Base-by-base conservation (phyloP, 64 coral and sea anemone species). In the Montipora capricornis region DNA sequence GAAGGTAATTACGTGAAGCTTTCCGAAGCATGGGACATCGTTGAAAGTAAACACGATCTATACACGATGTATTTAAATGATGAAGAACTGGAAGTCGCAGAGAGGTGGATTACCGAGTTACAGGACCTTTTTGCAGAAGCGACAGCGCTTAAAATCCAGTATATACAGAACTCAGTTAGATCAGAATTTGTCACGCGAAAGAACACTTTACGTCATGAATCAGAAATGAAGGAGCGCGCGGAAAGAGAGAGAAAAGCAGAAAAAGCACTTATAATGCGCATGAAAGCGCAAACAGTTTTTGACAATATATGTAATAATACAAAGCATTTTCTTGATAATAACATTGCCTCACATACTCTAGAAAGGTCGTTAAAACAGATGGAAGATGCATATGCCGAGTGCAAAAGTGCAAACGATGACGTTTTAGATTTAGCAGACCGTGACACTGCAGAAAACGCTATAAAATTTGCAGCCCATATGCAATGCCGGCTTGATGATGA, bases 111-210 rank as follows among this genome's bases (percentile, higher is more conserved):
- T 20, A 74, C 19, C 8, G 19, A 37, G 1, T 20, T 24, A 5
- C 70, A 78, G 55, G 88, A 89, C 20, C 76, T 78, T 7, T 89
- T 89, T 62, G 74, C 88, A 44, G 88, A 89, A 89, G 74, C 20
- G 44, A 79, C 88, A 79, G 46, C 74, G 52, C 74, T 53, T 60
- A 89, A 89, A 44, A 89, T 89, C 45, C 24, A 59, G 59, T 77
- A 89, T 50, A 76, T 89, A 69, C 51, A 89, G 16, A 77, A 89
- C 51, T 89, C 75, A 89, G 58, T 26, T 55, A 77, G 14, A 60
- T 22, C 44, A 57, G 80, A 82, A 82, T 7, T 51, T 24, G 13
- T 51, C 50, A 52, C 8, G 0, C 80, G 80, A 47, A 0, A 82
- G 80, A 57, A 82, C 50, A 82, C 52, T 6, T 51, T 82, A 82